Evolutionary conservation across 2,113 vertebrate genomes (phyloP).

Genomic region (Sinocyclocheilus maitianheensis): DNA sequence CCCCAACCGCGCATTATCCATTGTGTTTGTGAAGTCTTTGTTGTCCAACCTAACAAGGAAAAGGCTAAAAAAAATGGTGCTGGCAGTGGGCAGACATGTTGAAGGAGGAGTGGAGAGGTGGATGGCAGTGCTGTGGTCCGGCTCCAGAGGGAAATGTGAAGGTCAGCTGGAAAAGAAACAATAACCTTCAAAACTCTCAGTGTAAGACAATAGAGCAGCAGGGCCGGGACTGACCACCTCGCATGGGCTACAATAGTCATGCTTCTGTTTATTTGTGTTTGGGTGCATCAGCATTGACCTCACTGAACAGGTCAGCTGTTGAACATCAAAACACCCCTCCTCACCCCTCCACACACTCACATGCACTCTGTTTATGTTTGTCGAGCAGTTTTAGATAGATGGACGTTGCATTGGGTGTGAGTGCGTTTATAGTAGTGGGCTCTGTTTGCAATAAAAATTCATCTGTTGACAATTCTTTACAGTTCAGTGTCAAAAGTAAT

Average conservation of each 20-base stretch:
- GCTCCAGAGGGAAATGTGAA: constrained; percentile 55
- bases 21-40: too few species aligned
- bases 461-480: constrained; percentile 35
- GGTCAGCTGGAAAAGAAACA: constrained; percentile 59
- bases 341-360: constrained; percentile 14
- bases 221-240: neutral
- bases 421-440: constrained; percentile 34
- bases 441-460: constrained; percentile 30
- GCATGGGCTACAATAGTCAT: neutral
- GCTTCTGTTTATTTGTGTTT: constrained; percentile 52
- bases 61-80: too few species aligned
- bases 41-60: too few species aligned
- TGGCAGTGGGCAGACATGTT: too few species aligned
- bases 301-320: constrained; percentile 26
- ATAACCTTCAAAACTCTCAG: constrained; percentile 37
- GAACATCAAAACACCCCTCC: constrained; percentile 12
- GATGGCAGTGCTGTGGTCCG: constrained; percentile 27
- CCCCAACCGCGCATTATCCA: too few species aligned
- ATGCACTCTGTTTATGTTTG: constrained; percentile 34
- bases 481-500: constrained; percentile 20
- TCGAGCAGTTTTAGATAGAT: constrained; percentile 5
- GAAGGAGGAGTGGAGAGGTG: neutral
- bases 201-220: constrained; percentile 45
- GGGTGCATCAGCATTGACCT: constrained; percentile 40
- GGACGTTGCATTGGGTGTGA: constrained; percentile 7